Percentiles rank a stretch among this genome's conserved stretches.
phyloP scores from a whole-genome alignment of 2,888 invertebrate genomes.

The Eristalis arbustorum region DNA sequence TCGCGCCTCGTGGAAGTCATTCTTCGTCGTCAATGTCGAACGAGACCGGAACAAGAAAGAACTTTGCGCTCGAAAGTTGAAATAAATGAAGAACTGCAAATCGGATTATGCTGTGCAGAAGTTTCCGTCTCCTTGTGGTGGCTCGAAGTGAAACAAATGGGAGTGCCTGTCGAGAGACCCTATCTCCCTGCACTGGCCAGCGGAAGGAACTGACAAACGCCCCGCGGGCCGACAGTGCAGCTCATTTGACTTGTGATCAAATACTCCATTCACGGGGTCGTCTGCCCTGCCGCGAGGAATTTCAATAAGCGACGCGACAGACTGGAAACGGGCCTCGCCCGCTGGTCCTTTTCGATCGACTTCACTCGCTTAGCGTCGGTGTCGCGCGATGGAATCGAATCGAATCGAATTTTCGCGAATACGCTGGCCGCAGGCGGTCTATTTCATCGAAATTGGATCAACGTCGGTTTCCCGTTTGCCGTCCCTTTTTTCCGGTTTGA shows the following conservation, averaged over 20 bases:
- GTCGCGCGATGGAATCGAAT: constrained; percentile 4
- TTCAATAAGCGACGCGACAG: constrained; percentile 21
- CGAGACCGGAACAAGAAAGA: constrained; percentile 20
- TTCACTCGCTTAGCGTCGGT: constrained; percentile 5
- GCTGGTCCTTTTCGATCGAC: constrained; percentile 6
- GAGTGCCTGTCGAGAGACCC: neutral
- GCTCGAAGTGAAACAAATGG: neutral
- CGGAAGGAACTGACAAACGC: neutral
- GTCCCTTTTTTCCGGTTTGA: constrained; percentile 17
- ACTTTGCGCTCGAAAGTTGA: constrained; percentile 17
- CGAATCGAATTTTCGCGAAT: constrained; percentile 18
- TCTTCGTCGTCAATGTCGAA: constrained; percentile 26
- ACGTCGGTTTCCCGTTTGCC: neutral
- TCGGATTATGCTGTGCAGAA: constrained; percentile 23
- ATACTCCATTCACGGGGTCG: neutral
- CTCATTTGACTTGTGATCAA: neutral
- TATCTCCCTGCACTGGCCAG: too few species aligned
- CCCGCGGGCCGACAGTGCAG: neutral
- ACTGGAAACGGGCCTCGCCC: constrained; percentile 8
- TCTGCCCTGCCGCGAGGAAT: neutral
- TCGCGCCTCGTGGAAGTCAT: neutral
- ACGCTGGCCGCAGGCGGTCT: constrained; percentile 13
- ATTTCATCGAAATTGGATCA: constrained; percentile 45
- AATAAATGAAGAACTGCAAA: constrained; percentile 24
- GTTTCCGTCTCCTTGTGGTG: neutral